Conservation (phyloP, 2,888 invertebrate species). For the Brenthis ino region DNA sequence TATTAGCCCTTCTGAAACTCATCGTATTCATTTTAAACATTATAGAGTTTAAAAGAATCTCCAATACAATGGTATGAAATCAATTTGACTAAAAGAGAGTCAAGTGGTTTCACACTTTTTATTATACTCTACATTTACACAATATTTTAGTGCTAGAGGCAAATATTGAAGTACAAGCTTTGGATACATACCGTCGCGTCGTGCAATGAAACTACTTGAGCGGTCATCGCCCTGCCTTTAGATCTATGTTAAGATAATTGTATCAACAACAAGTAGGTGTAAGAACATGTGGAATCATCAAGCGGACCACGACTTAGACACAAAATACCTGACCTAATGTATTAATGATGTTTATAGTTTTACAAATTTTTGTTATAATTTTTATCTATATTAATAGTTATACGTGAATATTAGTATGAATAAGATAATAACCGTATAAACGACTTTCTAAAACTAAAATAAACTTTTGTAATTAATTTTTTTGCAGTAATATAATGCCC, state of each 20-base stretch:
- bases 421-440: no score
- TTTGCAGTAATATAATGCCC: no score
- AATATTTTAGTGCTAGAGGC: conserved; percentile 26
- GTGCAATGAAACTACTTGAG: conserved; percentile 53
- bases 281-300: conserved; percentile 50
- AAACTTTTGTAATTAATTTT: no score
- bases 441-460: no score
- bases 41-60: no score
- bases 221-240: conserved; percentile 68
- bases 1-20: conserved; percentile 4
- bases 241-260: conserved; percentile 79
- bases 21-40: no score
- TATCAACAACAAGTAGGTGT: conserved; percentile 73
- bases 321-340: conserved; percentile 15
- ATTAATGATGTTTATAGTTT: neutral
- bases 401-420: no score
- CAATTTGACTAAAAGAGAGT: no score
- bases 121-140: neutral
- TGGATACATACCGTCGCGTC: conserved; percentile 48
- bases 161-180: conserved; percentile 41
- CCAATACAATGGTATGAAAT: no score
- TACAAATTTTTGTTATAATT: neutral
- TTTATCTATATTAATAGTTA: no score
- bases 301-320: conserved; percentile 39
- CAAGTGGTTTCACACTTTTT: no score